Evolutionary conservation across 2,888 invertebrate species (phyloP), one percentile per base, ranked within the genome.

Genomic region (Ceramica pisi): DNA sequence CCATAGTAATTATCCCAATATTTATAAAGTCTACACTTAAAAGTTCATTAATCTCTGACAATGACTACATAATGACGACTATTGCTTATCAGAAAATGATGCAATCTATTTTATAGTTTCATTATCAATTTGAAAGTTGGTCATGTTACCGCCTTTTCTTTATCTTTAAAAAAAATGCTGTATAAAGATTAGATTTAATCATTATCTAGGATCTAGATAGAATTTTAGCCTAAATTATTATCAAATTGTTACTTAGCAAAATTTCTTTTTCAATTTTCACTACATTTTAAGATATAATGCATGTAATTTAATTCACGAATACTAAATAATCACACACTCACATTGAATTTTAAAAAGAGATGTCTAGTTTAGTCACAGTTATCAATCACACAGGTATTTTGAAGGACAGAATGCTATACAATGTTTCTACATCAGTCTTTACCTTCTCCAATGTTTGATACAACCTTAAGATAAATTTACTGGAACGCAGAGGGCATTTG

Each of bases 11-110:
- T 56, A 62, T 56, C 55, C 21, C 38, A 55, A 51, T 31, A 67
- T 75, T 57, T 63, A 62, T 31, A 61, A 46, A n/a, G n/a, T n/a
- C 26, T 46, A 61, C n/a, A 61, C 26, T 1, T 63, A n/a, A 59
- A 51, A 78, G 60, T 64, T 71, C 71, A 75, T 41, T 57, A 61
- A 57, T 65, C 46, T 51, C 35, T 21, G 12, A 9, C 46, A 51
- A 44, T 56, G 46, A 48, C 50, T 53, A 55, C n/a, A 31, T 55
- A 75, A 31, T 31, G 16, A 46, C 21, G 51, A 2, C 10, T 8
- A 2, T 12, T 8, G 38, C 55, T 41, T 57, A 63, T 44, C 50
- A 60, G 26, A 64, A 59, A 59, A 71, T 53, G 59, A 78, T 55
- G 48, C 21, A 63, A 71, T 66, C 10, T 63, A 21, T 71, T 38